Evolutionary conservation across 2,888 invertebrate genomes (phyloP), one percentile per base, ranked within the genome.

Genomic region (Rotaria sp.): DNA sequence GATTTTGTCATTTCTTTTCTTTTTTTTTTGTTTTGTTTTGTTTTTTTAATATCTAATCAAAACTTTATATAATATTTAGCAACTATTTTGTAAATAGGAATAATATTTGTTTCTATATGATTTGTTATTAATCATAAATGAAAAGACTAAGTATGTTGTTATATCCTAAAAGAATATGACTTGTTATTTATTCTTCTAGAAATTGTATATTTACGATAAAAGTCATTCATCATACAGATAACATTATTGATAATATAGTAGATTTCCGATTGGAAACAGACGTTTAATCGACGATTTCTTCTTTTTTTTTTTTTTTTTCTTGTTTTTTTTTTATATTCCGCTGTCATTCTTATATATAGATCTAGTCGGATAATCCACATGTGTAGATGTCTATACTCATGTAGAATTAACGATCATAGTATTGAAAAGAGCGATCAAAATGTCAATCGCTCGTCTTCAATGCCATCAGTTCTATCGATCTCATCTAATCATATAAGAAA

Each of bases 391-490:
- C 7, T 67, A n/a, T 18, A 67, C 18, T 67, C 21, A 7, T 35
- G 0, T 35, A 30, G 67, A 67, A 67, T 21, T 67, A 67, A 67
- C 67, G 30, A 67, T 67, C 67, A 35, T 67, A 35, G n/a, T n/a
- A 67, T 21, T 35, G 67, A 67, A 67, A 67, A 67, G 67, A 67
- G 67, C 67, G 67, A 67, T 21, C 67, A 67, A 67, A 67, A 67
- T 67, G 67, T 67, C 67, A 67, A 21, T 35, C 18, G 13, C 67
- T 67, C 57, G 57, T 59, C 57, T n/a, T n/a, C 57, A 59, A 59
- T 67, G 67, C 2, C 67, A 21, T 35, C 67, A 30, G n/a, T n/a
- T 67, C 13, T 35, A 38, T 67, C 67, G 67, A 35, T 67, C 67
- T 67, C 30, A 67, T 67, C 35, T 35, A 21, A 2, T 67, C 5